phyloP scores from a whole-genome alignment of 2,113 vertebrate genomes.

The Gila orcuttii region DNA sequence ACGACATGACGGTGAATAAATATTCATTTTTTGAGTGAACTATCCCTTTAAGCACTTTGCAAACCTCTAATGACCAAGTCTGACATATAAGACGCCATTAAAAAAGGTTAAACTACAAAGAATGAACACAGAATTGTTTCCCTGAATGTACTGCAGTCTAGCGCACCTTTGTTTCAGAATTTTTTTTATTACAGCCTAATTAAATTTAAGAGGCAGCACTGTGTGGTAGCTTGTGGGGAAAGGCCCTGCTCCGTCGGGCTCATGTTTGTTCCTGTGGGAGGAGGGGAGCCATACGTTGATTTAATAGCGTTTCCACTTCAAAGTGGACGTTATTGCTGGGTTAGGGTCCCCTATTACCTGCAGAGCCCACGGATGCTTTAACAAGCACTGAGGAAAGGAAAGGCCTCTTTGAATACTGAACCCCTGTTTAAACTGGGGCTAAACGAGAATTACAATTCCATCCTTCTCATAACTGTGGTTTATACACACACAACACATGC shows the following conservation, averaged over 20 bases:
- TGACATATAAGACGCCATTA: background rate
- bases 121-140: constrained; percentile 1
- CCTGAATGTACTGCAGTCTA: background rate
- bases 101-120: background rate
- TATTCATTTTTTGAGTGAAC: background rate
- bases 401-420: constrained; percentile 39
- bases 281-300: constrained; percentile 30
- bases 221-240: constrained; percentile 25
- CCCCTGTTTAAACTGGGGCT: constrained; percentile 4
- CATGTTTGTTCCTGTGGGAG: constrained; percentile 36
- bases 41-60: background rate
- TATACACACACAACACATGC: constrained; percentile 1
- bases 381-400: constrained; percentile 42
- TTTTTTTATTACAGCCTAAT: constrained; percentile 36
- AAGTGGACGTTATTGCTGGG: constrained; percentile 48
- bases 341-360: constrained; percentile 44
- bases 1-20: background rate
- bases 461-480: background rate
- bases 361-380: constrained; percentile 37
- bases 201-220: constrained; percentile 32
- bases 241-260: background rate
- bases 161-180: constrained; percentile 24
- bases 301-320: constrained; percentile 55
- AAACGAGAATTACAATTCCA: constrained; percentile 25
- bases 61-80: constrained; percentile 1